phyloP scores from a whole-genome alignment of 2,113 vertebrate genomes.

The Desmodus rotundus region DNA sequence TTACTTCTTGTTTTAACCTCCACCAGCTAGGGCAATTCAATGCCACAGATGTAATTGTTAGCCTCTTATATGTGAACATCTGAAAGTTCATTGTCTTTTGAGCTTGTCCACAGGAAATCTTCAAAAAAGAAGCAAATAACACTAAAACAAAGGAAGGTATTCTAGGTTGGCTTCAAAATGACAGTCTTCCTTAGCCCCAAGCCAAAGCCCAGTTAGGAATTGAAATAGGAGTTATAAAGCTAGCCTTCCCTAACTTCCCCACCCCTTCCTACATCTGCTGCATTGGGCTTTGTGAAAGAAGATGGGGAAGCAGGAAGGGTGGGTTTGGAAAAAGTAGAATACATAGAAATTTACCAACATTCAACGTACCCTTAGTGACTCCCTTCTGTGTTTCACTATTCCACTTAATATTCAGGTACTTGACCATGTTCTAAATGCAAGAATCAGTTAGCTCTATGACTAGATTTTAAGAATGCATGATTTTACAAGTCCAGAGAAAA shows the following conservation, averaged over 20 bases:
- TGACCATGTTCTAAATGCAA: background rate
- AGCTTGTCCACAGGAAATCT: background rate
- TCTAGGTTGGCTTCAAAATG: constrained; percentile 7
- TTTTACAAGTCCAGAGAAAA: background rate
- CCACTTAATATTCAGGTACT: background rate
- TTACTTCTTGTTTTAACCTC: constrained; percentile 62
- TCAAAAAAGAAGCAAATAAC: background rate
- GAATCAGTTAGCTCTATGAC: background rate
- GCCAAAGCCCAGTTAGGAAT: background rate
- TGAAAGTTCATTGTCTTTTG: constrained; percentile 16
- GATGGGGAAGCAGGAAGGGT: background rate
- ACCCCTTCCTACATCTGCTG: background rate
- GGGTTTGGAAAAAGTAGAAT: background rate
- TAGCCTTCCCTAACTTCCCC: background rate
- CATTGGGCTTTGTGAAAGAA: background rate
- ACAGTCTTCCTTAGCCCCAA: background rate
- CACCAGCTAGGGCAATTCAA: constrained; percentile 24
- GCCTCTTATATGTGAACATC: background rate
- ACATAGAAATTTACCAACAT: background rate
- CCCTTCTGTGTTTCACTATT: background rate
- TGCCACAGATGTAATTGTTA: background rate
- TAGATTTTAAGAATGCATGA: background rate
- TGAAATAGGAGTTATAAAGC: background rate
- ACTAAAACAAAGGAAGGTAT: background rate
- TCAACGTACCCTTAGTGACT: background rate